These are phyloP conservation scores for Thaumetopoea pityocampa DNA, from an alignment of 1,140 invertebrate genomes.

Conservation along the genomic window DNA sequence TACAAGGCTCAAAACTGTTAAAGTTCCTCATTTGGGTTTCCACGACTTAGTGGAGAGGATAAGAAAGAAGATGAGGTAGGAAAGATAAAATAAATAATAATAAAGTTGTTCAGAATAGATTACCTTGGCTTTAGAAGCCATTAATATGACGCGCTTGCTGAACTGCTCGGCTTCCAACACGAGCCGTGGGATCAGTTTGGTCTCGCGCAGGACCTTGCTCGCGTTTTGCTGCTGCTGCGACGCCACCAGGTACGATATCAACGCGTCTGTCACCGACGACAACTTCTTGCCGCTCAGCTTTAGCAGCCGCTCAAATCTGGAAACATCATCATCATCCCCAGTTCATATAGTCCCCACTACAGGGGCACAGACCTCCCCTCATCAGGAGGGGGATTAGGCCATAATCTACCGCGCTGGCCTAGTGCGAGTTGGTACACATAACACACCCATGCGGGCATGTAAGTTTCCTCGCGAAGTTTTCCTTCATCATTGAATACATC, in stretches of 20 bases:
- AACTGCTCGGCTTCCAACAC: conserved; percentile 79
- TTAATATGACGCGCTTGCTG: conserved; percentile 73
- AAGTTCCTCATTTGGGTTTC: no score
- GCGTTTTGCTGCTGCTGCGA: conserved; percentile 39
- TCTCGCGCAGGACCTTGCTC: conserved; percentile 74
- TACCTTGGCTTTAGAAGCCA: conserved; percentile 77
- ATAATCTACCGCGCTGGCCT: background rate
- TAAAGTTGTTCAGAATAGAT: no score
- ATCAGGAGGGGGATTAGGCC: background rate
- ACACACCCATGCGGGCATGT: no score
- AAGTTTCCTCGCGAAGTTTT: no score
- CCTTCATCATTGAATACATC: no score
- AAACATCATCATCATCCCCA: conserved; percentile 4
- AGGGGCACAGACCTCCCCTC: background rate
- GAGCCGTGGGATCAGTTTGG: conserved; percentile 77
- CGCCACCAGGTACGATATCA: conserved; percentile 75
- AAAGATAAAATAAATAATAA: no score
- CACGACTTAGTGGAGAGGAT: no score
- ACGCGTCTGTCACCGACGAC: conserved; percentile 71
- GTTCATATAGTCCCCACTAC: background rate
- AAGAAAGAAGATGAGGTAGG: no score
- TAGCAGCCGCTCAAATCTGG: conserved; percentile 77
- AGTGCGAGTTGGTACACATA: background rate
- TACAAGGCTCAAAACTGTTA: no score
- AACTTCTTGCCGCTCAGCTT: conserved; percentile 77